Evolutionary conservation across 2,797 vertebrate genomes (phyloP), one percentile per base, ranked within the genome.

Genomic region (Limosa lapponica): DNA sequence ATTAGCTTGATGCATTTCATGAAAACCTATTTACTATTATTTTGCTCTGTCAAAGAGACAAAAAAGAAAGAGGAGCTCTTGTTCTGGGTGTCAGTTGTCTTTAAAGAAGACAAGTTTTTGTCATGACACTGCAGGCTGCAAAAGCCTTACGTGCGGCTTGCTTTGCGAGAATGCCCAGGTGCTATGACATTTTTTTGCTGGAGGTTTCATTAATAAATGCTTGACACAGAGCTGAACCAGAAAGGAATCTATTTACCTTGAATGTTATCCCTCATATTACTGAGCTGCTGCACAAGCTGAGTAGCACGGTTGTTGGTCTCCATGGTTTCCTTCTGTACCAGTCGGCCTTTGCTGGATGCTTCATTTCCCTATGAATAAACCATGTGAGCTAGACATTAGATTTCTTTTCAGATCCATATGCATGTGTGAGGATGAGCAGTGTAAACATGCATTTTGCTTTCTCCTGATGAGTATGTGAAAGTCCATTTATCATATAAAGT

Each of bases 221-320:
- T 87, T 91, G 84, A 84, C 67, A 72, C n/a, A 46, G 73, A 94
- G 39, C 65, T 82, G 82, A 92, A 92, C 27, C 75, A 93, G 64
- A 65, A 87, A 61, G 66, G 39, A 82, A 90, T 66, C 24, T 75
- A 19, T 93, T 95, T 98, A 99, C 99, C 99, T 99, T 99, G 98
- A 52, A 99, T 98, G 80, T 97, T 97, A 30, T 97, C 93, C 81
- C 98, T 98, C 93, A 99, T 98, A 22, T 98, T 90, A 16, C 93
- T 97, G 94, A 99, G 98, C 92, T 99, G 98, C 74, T 98, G 97
- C 82, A 93, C 97, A 93, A 99, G 98, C 78, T 98, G 96, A 58
- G 98, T 98, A n/a, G 99, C 99, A n/a, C 97, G 97, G 22, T 64
- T 97, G n/a, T 98, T 90, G 61, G 98, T 99, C 87, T 98, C 96